phyloP scores from a whole-genome alignment of 2,113 vertebrate species.

The Psettodes erumei region DNA sequence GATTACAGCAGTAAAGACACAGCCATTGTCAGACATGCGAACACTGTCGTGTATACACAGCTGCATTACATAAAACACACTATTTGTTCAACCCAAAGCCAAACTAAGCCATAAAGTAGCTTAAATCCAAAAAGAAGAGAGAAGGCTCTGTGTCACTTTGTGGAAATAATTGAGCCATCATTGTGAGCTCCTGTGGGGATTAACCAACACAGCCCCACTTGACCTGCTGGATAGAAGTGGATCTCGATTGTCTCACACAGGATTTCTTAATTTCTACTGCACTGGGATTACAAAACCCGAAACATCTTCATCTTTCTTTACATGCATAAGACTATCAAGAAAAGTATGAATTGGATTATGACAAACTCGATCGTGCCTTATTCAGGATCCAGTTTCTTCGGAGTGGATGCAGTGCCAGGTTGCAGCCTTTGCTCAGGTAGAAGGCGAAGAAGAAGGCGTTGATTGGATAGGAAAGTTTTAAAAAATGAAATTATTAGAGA shows the following conservation, averaged over 20 bases:
- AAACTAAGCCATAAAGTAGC: constrained; percentile 33
- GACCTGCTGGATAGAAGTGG: constrained; percentile 47
- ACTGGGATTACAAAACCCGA: constrained; percentile 29
- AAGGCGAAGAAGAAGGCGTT: constrained; percentile 33
- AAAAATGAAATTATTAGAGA: constrained; percentile 22
- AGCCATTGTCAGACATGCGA: neutral
- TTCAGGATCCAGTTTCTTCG: neutral
- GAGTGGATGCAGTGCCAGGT: neutral
- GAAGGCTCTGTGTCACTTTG: constrained; percentile 28
- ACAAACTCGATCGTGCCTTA: constrained; percentile 20
- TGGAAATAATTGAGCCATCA: constrained; percentile 53
- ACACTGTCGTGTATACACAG: neutral
- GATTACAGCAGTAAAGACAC: neutral
- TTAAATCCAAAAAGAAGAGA: constrained; percentile 29
- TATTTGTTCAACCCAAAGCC: constrained; percentile 4
- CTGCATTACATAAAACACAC: neutral
- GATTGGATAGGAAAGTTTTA: constrained; percentile 37
- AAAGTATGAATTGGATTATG: neutral
- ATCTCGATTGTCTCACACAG: constrained; percentile 31
- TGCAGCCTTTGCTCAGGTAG: neutral
- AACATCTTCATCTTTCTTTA: neutral
- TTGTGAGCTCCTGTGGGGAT: constrained; percentile 49
- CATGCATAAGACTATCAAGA: constrained; percentile 1
- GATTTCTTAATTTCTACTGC: constrained; percentile 8
- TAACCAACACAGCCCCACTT: constrained; percentile 43